Evolutionary conservation across 1,140 invertebrate genomes (phyloP), one percentile per base, ranked within the genome.

Genomic region (Belonocnema kinseyi): DNA sequence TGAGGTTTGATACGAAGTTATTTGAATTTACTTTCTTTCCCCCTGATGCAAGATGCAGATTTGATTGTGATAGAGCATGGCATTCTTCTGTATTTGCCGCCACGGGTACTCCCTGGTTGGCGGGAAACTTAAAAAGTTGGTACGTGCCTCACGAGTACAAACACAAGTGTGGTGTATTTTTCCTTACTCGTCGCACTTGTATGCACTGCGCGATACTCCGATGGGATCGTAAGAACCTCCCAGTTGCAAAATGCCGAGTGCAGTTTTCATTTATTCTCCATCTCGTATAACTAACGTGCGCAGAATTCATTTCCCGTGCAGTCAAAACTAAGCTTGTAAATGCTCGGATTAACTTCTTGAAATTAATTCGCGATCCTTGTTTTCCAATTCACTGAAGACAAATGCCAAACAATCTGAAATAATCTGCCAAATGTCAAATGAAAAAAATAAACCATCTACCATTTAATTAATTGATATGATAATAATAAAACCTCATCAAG

Each of bases 191-290:
- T 5, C n/a, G 5, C 13, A 66, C 61, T 66, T 33, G 58, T 33
- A 33, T 66, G 17, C 26, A 66, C 26, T 33, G 26, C 14, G 61
- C 61, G 13, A 66, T 13, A 66, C 26, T 66, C 14, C 61, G 33
- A 46, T 16, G 61, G 13, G 14, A 66, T 66, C 26, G 61, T 66
- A 66, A 66, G 26, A 40, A 66, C 26, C 26, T 61, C 58, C 58
- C 58, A 21, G 21, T 61, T 61, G 58, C 58, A 61, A 61, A 61
- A 16, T 66, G 16, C 26, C 61, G 61, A 46, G 33, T 46, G 26
- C 33, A 66, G 26, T 66, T 66, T 66, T 66, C 33, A 66, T 66
- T 66, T 66, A 33, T 40, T 66, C 33, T n/a, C 61, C 61, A 33
- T 40, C 61, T 16, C 61, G 40, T 33, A 40, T 11, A 66, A 40